A percentile compares a stretch with the other conserved stretches of the same genome.
Conservation (phyloP, 1,140 invertebrate genomes). For the Conus ventricosus region DNA sequence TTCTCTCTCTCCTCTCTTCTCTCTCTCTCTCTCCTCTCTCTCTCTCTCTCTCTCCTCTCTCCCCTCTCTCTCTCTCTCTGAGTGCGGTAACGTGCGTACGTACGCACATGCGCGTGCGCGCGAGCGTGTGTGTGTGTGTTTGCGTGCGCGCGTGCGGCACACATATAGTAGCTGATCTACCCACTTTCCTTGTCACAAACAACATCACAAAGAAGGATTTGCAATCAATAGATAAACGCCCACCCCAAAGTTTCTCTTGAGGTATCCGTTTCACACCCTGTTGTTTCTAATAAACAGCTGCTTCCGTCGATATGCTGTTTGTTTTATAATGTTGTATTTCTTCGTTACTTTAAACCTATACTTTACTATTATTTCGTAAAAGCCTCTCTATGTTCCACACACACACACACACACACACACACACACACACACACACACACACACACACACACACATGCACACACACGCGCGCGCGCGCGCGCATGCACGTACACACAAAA, state of each 20-base stretch:
- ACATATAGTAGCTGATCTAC: too few relatives aligned
- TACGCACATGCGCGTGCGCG: not conserved
- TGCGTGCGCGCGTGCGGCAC: not conserved
- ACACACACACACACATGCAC: not conserved
- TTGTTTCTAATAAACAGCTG: too few relatives aligned
- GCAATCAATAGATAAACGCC: too few relatives aligned
- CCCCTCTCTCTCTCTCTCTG: not conserved
- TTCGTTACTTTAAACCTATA: too few relatives aligned
- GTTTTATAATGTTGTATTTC: too few relatives aligned
- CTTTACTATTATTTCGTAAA: too few relatives aligned
- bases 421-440: not conserved
- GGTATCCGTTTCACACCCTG: too few relatives aligned
- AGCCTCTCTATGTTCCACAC: not conserved
- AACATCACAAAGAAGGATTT: too few relatives aligned
- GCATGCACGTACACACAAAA: not conserved
- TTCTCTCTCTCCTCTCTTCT: not conserved
- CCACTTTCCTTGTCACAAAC: too few relatives aligned
- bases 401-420: not conserved
- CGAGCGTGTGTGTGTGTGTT: not conserved
- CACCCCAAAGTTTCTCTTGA: too few relatives aligned
- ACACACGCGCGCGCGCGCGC: not conserved
- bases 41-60: not conserved
- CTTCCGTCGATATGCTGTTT: too few relatives aligned
- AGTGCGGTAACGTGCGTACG: not conserved
- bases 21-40: not conserved